These are phyloP conservation scores for Sceloporus undulatus DNA, from an alignment of 2,113 vertebrate species.

Conservation along the genomic window DNA sequence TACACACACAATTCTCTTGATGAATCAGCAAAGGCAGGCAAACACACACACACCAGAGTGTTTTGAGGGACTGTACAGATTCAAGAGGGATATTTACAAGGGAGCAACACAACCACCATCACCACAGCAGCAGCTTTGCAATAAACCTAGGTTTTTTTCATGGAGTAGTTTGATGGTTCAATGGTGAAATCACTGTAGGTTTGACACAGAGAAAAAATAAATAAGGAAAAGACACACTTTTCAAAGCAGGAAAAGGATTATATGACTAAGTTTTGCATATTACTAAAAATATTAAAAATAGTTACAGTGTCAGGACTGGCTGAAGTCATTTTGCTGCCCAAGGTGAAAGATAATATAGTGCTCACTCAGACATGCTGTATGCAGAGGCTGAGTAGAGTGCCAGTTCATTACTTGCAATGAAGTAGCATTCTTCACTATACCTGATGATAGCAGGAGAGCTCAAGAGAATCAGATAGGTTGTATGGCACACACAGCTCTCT, in stretches of 20 bases:
- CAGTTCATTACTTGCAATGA: no score
- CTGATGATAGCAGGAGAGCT: no score
- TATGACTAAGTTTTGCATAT: accelerated
- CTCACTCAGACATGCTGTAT: no score
- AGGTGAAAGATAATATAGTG: no score
- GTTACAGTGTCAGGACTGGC: not conserved
- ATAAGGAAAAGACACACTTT: not conserved
- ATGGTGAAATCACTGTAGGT: not conserved
- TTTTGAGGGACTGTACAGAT: constrained; percentile 3
- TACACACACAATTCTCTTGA: no score
- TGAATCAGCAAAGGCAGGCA: no score
- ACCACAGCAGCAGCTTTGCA: not conserved
- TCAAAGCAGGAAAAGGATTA: not conserved
- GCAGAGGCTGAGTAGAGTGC: no score
- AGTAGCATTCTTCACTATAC: no score
- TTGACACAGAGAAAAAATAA: not conserved
- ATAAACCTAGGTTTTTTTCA: not conserved
- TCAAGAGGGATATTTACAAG: not conserved
- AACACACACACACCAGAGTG: not conserved
- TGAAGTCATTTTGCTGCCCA: no score
- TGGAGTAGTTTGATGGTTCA: no score
- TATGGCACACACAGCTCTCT: no score
- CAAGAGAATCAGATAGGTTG: no score
- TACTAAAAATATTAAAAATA: not conserved
- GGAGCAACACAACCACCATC: not conserved